These are phyloP conservation scores for Epistrophella euchroma DNA, from an alignment of 2,888 invertebrate genomes.

Conservation along the genomic window DNA sequence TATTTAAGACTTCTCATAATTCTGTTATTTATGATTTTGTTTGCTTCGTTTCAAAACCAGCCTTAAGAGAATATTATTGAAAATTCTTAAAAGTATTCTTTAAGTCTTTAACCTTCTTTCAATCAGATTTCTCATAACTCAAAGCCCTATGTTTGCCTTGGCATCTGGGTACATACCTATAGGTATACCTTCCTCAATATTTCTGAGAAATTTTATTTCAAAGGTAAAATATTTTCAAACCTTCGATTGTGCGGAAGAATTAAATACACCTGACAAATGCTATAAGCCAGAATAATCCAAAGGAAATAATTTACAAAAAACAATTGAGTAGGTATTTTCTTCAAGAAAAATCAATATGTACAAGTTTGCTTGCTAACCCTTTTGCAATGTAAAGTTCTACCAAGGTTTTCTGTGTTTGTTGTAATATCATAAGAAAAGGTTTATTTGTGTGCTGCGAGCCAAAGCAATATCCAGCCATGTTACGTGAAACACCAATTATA, in stretches of 20 bases:
- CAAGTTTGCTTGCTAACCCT: conserved; percentile 15
- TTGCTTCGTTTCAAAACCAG: neutral
- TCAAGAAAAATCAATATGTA: conserved; percentile 55
- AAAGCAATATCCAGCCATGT: conserved; percentile 27
- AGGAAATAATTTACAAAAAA: conserved; percentile 33
- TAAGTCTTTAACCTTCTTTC: neutral
- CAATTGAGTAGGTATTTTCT: neutral
- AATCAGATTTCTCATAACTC: neutral
- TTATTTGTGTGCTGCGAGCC: neutral
- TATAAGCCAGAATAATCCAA: conserved; percentile 43
- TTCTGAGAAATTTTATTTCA: conserved; percentile 13
- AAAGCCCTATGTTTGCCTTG: neutral
- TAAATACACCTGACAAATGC: conserved; percentile 21
- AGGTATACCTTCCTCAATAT: neutral
- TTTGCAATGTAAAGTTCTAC: neutral
- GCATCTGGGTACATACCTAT: neutral
- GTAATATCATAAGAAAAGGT: neutral
- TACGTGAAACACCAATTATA: conserved; percentile 17
- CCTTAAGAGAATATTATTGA: neutral
- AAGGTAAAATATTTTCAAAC: conserved; percentile 25
- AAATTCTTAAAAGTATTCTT: neutral
- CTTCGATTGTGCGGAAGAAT: conserved; percentile 42
- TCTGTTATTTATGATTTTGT: neutral
- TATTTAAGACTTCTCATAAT: neutral
- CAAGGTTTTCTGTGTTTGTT: neutral